phyloP scores from a whole-genome alignment of 2,888 invertebrate species.

The Mystacides longicornis region DNA sequence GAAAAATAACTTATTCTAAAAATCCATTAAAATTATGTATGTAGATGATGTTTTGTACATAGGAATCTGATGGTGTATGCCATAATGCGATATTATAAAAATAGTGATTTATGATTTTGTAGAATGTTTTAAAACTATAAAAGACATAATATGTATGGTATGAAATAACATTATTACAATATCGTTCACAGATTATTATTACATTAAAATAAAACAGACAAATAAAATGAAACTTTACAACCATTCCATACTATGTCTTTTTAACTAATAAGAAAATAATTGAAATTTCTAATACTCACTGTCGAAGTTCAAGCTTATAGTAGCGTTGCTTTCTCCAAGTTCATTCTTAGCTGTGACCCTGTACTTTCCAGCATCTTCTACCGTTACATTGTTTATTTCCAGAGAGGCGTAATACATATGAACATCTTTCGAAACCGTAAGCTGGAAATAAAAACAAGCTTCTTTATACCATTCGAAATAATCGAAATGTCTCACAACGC shows the following conservation, averaged over 20 bases:
- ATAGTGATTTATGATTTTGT: too few species aligned
- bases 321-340: constrained; percentile 94
- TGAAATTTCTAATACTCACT: constrained; percentile 63
- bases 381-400: constrained; percentile 89
- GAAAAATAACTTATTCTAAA: neutral
- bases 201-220: too few species aligned
- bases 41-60: neutral
- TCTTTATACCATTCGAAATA: too few species aligned
- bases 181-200: too few species aligned
- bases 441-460: constrained; percentile 48
- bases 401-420: constrained; percentile 90
- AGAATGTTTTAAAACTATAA: too few species aligned
- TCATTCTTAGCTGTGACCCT: constrained; percentile 96
- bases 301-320: constrained; percentile 96
- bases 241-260: neutral
- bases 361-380: constrained; percentile 96
- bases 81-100: too few species aligned
- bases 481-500: too few species aligned
- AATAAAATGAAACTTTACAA: too few species aligned
- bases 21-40: neutral
- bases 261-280: neutral
- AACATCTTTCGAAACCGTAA: constrained; percentile 83
- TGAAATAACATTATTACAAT: too few species aligned
- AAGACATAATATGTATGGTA: too few species aligned
- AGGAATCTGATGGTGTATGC: too few species aligned